Evolutionary conservation across 2,888 invertebrate species (phyloP).

Genomic region (Tholera decimalis): DNA sequence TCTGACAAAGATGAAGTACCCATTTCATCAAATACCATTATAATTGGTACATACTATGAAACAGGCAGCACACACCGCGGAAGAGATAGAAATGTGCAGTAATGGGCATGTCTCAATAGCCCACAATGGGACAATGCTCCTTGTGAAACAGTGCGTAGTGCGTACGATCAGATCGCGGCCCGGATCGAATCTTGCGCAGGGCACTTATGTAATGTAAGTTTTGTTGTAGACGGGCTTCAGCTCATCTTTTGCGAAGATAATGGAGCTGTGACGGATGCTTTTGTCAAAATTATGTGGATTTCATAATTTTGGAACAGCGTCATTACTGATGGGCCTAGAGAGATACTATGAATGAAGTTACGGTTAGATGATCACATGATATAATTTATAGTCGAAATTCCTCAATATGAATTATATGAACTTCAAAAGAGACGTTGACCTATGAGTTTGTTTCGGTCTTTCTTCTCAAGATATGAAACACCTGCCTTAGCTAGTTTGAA

Average conservation of each 20-base stretch:
- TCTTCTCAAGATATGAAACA: too few relatives aligned
- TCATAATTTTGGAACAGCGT: neutral
- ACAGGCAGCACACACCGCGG: constrained; percentile 28
- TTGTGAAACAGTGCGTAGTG: constrained; percentile 55
- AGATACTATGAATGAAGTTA: neutral
- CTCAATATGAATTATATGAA: too few relatives aligned
- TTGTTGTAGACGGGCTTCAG: constrained; percentile 8
- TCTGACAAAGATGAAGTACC: constrained; percentile 30
- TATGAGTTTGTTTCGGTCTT: too few relatives aligned
- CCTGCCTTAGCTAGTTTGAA: too few relatives aligned
- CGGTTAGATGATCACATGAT: too few relatives aligned
- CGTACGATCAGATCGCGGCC: constrained; percentile 42
- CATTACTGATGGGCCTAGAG: neutral
- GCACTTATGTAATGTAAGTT: constrained; percentile 46
- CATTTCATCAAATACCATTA: neutral
- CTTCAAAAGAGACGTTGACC: too few relatives aligned
- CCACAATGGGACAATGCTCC: constrained; percentile 56
- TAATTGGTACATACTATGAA: neutral
- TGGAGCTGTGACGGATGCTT: constrained; percentile 10
- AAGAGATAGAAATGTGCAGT: constrained; percentile 50
- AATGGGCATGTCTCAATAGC: constrained; percentile 42
- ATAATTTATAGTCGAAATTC: too few relatives aligned
- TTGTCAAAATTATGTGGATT: constrained; percentile 1
- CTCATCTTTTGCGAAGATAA: constrained; percentile 26
- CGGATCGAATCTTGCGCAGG: constrained; percentile 57